Percentiles rank a stretch among this genome's conserved stretches.
phyloP scores from a whole-genome alignment of 2,113 vertebrate genomes.

The Psettodes erumei region DNA sequence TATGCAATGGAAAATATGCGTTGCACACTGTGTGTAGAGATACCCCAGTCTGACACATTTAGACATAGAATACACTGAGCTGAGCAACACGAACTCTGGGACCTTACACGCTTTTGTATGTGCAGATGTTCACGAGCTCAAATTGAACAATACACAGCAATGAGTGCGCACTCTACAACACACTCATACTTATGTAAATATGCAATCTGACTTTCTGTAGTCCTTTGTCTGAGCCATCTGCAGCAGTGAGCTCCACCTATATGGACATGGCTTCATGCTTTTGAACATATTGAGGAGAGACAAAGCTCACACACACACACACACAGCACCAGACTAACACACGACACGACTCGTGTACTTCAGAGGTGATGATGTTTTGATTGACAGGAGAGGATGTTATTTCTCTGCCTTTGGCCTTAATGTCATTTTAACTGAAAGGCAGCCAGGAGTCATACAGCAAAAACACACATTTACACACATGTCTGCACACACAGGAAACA shows the following conservation, averaged over 20 bases:
- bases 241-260: conserved; percentile 21
- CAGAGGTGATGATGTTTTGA: conserved; percentile 46
- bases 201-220: neutral
- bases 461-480: conserved; percentile 22
- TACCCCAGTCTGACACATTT: neutral
- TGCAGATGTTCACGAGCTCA: neutral
- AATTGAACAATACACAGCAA: conserved; percentile 4
- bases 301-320: neutral
- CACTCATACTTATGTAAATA: neutral
- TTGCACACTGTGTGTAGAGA: neutral
- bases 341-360: neutral
- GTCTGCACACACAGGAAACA: conserved; percentile 14
- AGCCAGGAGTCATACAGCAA: conserved; percentile 30
- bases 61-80: neutral
- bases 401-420: conserved; percentile 39
- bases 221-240: conserved; percentile 13
- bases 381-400: conserved; percentile 50
- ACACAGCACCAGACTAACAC: neutral
- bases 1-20: neutral
- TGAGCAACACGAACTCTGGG: neutral
- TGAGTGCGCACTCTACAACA: neutral
- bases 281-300: conserved; percentile 15
- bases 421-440: conserved; percentile 41
- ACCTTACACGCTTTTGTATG: neutral
- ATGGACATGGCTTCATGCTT: conserved; percentile 8